Evolutionary conservation across 2,888 invertebrate species (phyloP).

Genomic region (Drosophila barbarae): DNA sequence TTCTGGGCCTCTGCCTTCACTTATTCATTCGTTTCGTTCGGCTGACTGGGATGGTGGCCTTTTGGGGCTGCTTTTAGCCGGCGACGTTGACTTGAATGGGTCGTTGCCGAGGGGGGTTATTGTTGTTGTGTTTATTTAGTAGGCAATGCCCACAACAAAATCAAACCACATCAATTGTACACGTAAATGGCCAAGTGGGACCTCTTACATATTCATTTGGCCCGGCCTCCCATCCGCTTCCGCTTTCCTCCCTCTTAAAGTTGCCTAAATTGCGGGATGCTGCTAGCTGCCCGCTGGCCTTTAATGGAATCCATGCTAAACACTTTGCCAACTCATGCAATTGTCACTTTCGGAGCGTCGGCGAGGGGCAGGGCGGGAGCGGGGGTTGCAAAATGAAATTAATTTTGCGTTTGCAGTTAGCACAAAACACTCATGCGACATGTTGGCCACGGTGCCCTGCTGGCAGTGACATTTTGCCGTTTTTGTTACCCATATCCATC

Average conservation of each 20-base stretch:
- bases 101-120: constrained; percentile 9
- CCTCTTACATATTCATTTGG: constrained; percentile 73
- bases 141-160: constrained; percentile 69
- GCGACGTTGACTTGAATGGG: constrained; percentile 29
- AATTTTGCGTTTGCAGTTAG: constrained; percentile 68
- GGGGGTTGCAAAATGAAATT: constrained; percentile 59
- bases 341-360: constrained; percentile 55
- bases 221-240: constrained; percentile 19
- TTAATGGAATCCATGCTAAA: constrained; percentile 68
- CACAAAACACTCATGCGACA: constrained; percentile 65
- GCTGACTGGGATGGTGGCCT: constrained; percentile 34
- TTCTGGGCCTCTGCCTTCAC: constrained; percentile 51
- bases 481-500: constrained; percentile 41
- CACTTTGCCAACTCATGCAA: constrained; percentile 59
- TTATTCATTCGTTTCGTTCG: constrained; percentile 63
- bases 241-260: constrained; percentile 32
- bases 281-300: constrained; percentile 35
- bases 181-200: constrained; percentile 75
- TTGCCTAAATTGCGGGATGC: constrained; percentile 49
- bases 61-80: constrained; percentile 44
- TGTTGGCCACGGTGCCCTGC: constrained; percentile 45
- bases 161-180: constrained; percentile 76
- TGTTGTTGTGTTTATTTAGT: constrained; percentile 66
- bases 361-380: background rate
- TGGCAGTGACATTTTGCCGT: constrained; percentile 56